Base-by-base conservation (phyloP, 2,113 vertebrate species). In the Pygathrix nemaeus region DNA sequence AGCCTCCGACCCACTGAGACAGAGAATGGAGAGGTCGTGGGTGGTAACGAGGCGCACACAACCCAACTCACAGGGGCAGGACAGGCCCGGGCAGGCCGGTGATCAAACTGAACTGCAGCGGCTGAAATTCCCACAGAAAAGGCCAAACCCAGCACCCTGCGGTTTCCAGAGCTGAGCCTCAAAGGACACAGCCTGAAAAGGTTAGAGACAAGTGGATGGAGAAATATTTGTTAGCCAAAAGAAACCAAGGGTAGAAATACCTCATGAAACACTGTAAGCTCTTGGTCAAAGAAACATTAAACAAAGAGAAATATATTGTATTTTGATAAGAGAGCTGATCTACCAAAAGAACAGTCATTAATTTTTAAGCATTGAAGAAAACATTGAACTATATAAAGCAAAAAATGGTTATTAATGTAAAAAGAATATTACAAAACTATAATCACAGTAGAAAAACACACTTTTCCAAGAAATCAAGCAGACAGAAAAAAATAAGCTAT, bases 61-160 rank as follows among this genome's bases (percentile, higher is more conserved):
- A 21, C 88, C 55, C 32, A 55, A 66, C 17, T 32, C 2, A 1
- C 27, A 23, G 40, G 35, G 25, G 7, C 43, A 75, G 45, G 45
- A 40, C 32, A 20, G 27, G 23, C 55, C 32, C 48, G 14, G 48
- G 16, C 11, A 21, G 72, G 25, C 32, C 50, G 11, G 55, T 0
- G 3, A 38, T 3, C 1, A 6, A 57, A 43, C 8, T 0, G 21
- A 38, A 8, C 30, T 16, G 0, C 4, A 11, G 13, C 0, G 6
- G 76, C 23, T 8, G 2, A 75, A 48, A 35, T 14, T 16, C 75
- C 8, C 61, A 57, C 0, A 0, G 2, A 4, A 55, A 59, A 27
- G 17, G 35, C 45, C 14, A 45, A 79, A 21, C 18, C 66, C 72
- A 25, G 73, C 38, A 43, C 48, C 66, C 88, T 25, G 21, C 21